Base-by-base conservation (phyloP, 2,888 invertebrate genomes). In the Yponomeuta evonymella region DNA sequence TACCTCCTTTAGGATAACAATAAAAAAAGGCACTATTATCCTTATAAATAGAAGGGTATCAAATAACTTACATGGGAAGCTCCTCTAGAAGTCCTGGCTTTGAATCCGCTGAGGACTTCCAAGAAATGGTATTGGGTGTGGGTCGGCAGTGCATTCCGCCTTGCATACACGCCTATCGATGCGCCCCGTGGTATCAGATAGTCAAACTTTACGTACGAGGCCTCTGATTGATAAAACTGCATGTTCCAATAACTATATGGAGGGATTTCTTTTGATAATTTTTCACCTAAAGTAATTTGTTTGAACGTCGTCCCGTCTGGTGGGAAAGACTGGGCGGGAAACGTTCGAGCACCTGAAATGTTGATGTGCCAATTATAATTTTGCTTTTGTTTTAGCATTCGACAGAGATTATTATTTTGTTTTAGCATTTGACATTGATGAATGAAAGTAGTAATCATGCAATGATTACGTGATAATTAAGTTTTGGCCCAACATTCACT, bases 161-260 rank as follows among this genome's bases (percentile, higher is more conserved):
- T 93, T 2, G 98, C 98, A 83, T 99, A 98, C 23, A 99, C 96
- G 65, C 98, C 99, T 85, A 99, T 96, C 77, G 97, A 97, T 66
- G 97, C 97, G 70, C 97, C 97, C 75, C 97, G 93, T 1, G 97
- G 97, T 82, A 98, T 97, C 88, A 96, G 96, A 88, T 98, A 97
- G 89, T 98, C 98, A 86, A 98, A 98, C 84, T 97, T 96, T 70
- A 99, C 96, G 89, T 98, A 98, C 68, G 97, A 96, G 71, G 98
- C 96, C 89, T 98, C 97, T 73, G 97, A 96, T 89, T 98, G 98
- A 90, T 97, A 97, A 90, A 99, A 98, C 90, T 98, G 98, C 95
- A 98, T 97, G 89, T 98, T 98, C 98, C 98, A 98, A 89, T 98
- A 98, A 84, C 98, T 96, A 91, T 98, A 98, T 75, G 98, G 96